Evolutionary conservation across 2,113 vertebrate genomes (phyloP).

Genomic region (Zosterops borbonicus): DNA sequence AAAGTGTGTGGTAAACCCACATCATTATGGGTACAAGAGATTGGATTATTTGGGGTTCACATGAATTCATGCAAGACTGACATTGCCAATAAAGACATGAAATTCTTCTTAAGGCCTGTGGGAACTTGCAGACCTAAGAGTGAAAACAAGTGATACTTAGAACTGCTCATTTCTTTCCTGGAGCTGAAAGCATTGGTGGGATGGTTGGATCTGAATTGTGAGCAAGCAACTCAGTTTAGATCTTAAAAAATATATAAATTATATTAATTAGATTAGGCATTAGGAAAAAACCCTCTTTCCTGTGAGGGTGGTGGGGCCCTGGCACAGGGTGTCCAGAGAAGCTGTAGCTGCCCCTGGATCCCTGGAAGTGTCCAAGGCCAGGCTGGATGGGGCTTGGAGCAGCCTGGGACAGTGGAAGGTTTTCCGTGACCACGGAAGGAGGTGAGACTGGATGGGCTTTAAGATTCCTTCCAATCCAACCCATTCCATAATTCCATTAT

Average conservation of each 20-base stretch:
- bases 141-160: not conserved
- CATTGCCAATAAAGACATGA: not conserved
- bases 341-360: not conserved
- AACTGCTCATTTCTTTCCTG: not conserved
- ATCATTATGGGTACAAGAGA: not conserved
- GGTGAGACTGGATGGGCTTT: rapidly evolving
- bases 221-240: not conserved
- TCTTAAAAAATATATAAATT: not conserved
- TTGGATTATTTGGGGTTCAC: not conserved
- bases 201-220: not conserved
- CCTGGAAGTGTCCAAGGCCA: not conserved
- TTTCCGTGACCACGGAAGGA: not conserved
- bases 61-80: not conserved
- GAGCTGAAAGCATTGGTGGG: not conserved
- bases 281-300: not conserved
- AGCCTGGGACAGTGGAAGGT: rapidly evolving
- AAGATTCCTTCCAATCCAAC: rapidly evolving
- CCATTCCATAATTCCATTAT: not conserved
- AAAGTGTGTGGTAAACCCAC: not conserved
- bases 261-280: too few relatives aligned
- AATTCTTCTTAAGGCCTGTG: not conserved
- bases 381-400: rapidly evolving
- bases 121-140: not conserved
- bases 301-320: not conserved
- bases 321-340: not conserved